These are phyloP conservation scores for Lepisosteus osseus DNA, from an alignment of 2,113 vertebrate species.

Conservation along the genomic window DNA sequence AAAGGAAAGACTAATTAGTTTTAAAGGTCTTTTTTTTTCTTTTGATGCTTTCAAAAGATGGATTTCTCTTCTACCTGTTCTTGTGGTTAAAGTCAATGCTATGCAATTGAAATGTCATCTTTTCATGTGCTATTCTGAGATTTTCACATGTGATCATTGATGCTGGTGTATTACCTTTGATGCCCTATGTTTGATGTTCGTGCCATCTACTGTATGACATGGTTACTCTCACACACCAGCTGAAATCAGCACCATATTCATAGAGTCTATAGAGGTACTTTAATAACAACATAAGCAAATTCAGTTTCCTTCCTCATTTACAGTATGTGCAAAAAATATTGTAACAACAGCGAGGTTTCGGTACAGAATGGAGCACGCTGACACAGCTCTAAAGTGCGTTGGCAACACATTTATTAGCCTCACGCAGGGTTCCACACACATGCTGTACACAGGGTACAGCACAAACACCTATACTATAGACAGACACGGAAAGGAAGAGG, in stretches of 20 bases:
- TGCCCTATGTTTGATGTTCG: slow-evolving; percentile 45
- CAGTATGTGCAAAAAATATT: too few relatives aligned
- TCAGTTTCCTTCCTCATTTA: too few relatives aligned
- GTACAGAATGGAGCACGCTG: too few relatives aligned
- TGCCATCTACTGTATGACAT: slow-evolving; percentile 36
- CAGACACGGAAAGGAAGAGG: too few relatives aligned
- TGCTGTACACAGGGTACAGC: too few relatives aligned
- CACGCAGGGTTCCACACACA: too few relatives aligned
- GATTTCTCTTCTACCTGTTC: slow-evolving; percentile 28
- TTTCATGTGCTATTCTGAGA: slow-evolving; percentile 38
- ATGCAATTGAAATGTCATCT: slow-evolving; percentile 48
- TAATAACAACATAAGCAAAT: too few relatives aligned
- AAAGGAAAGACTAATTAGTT: slow-evolving; percentile 65
- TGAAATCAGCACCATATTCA: neutral
- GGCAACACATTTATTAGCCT: too few relatives aligned
- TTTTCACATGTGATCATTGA: slow-evolving; percentile 35
- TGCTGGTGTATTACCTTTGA: slow-evolving; percentile 45
- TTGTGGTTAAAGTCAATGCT: slow-evolving; percentile 32
- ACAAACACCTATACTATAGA: too few relatives aligned
- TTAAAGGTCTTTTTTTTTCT: slow-evolving; percentile 52
- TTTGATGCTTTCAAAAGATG: slow-evolving; percentile 50
- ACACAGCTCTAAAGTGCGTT: too few relatives aligned
- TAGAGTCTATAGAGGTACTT: neutral
- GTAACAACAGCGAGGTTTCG: too few relatives aligned
- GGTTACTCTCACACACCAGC: slow-evolving; percentile 22